phyloP scores from a whole-genome alignment of 92 coral and sea anemone genomes.

The Epizoanthus illoricatus region DNA sequence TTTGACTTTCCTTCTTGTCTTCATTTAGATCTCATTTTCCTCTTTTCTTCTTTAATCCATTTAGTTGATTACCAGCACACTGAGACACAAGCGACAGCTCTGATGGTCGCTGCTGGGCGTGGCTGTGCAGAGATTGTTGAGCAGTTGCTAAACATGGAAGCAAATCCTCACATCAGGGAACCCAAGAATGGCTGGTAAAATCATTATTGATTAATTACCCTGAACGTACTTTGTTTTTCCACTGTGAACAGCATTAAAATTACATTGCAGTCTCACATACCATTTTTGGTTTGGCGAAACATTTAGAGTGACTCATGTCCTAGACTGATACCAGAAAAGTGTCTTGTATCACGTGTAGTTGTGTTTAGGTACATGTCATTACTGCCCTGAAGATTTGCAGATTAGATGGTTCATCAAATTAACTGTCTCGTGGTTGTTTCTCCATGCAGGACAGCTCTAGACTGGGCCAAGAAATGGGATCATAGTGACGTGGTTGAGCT shows the following conservation, averaged over 20 bases:
- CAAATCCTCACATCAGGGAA: constrained; percentile 90
- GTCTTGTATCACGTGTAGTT: too few species aligned
- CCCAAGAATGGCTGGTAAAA: constrained; percentile 94
- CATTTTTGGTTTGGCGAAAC: too few species aligned
- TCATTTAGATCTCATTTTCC: too few species aligned
- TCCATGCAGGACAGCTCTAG: constrained; percentile 72
- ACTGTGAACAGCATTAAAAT: too few species aligned
- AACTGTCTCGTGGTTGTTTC: neutral
- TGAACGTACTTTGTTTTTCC: neutral
- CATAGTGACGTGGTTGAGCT: constrained; percentile 82
- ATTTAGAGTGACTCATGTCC: too few species aligned
- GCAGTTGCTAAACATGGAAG: constrained; percentile 86
- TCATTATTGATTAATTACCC: neutral
- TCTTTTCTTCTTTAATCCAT: neutral
- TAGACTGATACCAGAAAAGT: too few species aligned
- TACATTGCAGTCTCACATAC: too few species aligned
- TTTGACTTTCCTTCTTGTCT: too few species aligned
- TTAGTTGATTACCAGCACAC: constrained; percentile 96
- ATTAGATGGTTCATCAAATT: too few species aligned
- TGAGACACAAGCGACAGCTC: constrained; percentile 93
- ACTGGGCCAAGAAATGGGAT: constrained; percentile 99
- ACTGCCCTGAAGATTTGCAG: too few species aligned
- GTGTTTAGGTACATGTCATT: too few species aligned
- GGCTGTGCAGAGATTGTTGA: constrained; percentile 94
- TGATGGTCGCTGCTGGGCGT: constrained; percentile 98